These are phyloP conservation scores for Gambusia yucatana DNA, from an alignment of 2,797 vertebrate genomes.

Conservation along the genomic window DNA sequence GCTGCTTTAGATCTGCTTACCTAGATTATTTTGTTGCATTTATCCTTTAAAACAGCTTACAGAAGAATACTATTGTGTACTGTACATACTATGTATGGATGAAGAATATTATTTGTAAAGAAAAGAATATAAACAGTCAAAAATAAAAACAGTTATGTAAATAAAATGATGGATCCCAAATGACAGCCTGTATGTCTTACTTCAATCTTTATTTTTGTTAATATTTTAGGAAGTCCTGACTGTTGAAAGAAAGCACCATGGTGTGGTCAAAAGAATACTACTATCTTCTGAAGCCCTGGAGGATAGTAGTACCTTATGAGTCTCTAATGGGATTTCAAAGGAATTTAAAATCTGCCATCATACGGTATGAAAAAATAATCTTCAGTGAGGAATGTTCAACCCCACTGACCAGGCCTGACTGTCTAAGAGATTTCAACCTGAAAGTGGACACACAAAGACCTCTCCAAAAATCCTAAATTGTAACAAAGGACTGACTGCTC, in stretches of 20 bases:
- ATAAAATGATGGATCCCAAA: not conserved
- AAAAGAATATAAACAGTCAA: not conserved
- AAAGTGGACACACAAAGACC: not conserved
- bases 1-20: slow-evolving; percentile 30
- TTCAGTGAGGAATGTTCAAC: not conserved
- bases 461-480: not conserved
- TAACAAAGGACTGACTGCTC: not conserved
- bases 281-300: not conserved
- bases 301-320: not conserved
- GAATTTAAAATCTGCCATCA: not conserved
- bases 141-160: not conserved
- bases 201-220: no score
- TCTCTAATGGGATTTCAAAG: not conserved
- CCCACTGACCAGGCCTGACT: not conserved
- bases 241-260: no score
- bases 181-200: not conserved
- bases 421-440: not conserved
- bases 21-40: slow-evolving; percentile 40
- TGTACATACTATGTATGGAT: no score
- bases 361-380: not conserved
- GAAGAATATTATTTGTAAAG: not conserved
- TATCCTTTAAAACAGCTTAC: slow-evolving; percentile 13
- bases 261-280: not conserved
- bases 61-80: no score
- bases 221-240: no score